Evolutionary conservation across 2,113 vertebrate genomes (phyloP), one percentile per base, ranked within the genome.

Genomic region (Paraplagusia blochii): DNA sequence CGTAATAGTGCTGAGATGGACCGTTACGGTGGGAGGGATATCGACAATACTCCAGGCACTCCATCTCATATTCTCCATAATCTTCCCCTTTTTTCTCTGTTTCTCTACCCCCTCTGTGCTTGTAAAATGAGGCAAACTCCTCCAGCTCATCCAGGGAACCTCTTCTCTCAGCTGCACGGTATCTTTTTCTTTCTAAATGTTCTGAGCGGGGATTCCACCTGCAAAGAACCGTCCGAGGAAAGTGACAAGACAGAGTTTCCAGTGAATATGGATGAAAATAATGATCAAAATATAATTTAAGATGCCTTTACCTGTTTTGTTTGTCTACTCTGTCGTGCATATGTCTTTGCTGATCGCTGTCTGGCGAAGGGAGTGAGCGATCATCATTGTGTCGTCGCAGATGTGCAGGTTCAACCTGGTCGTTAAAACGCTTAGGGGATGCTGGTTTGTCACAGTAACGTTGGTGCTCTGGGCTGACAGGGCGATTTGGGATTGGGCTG

Each of bases 81-180:
- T 85, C 74, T 11, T 73, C 58, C 0, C 81, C 79, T 4, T 62
- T 68, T 22, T 22, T 76, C 11, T 92, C 92, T 0, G 82, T 74
- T 17, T 86, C 81, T 56, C 92, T 90, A 9, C 50, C 42, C 11
- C 77, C 49, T 63, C 86, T 88, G 61, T 91, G 90, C 67, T 88
- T 90, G 58, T 94, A 95, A 1, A 91, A 89, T 63, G 91, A 90
- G 6, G 93, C 92, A 29, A 95, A 94, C 82, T 93, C 94, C 42
- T 96, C 95, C 77, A 99, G 89, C 79, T 99, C 95, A 0, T 97
- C 95, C 87, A 97, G 90, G 6, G 96, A 99, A 43, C 93, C 93
- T 0, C 93, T 93, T 0, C 93, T 91, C 58, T 92, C 91, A 0
- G 90, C 90, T 1, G 91, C 69, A 0, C 89, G 91, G 65, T 95